phyloP scores from a whole-genome alignment of 2,797 vertebrate genomes.

The Hypotaenidia philippensis region DNA sequence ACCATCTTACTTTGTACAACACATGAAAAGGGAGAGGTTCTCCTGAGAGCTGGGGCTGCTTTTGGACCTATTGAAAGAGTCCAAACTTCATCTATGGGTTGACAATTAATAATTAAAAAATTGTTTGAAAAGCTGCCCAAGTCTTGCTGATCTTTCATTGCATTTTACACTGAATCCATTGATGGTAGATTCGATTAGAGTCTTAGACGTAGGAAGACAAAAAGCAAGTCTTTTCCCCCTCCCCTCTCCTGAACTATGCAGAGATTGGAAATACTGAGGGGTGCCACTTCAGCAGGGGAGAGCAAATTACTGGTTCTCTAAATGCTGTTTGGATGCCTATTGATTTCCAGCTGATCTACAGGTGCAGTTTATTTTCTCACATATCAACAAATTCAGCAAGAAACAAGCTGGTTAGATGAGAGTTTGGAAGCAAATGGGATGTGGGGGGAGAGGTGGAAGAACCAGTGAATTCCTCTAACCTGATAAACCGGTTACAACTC shows the following conservation, averaged over 20 bases:
- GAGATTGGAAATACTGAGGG: background rate
- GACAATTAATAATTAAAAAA: background rate
- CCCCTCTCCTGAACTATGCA: background rate
- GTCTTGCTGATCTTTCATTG: background rate
- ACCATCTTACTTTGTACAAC: background rate
- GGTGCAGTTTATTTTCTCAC: background rate
- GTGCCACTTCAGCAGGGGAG: background rate
- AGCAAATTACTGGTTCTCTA: background rate
- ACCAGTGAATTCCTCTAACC: conserved; percentile 46
- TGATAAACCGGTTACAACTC: conserved; percentile 60
- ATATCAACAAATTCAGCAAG: background rate
- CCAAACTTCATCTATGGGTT: background rate
- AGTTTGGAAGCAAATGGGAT: background rate
- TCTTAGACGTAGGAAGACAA: background rate
- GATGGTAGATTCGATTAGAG: background rate
- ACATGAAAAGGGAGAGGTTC: conserved; percentile 16
- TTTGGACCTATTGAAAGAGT: background rate
- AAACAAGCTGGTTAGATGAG: conserved; percentile 32
- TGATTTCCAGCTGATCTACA: background rate
- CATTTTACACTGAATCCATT: background rate
- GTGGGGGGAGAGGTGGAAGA: background rate
- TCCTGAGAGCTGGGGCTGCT: background rate
- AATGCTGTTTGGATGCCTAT: background rate
- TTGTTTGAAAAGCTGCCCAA: background rate
- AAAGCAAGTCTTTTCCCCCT: background rate